phyloP scores from a whole-genome alignment of 2,888 invertebrate species.

The Patella caerulea region DNA sequence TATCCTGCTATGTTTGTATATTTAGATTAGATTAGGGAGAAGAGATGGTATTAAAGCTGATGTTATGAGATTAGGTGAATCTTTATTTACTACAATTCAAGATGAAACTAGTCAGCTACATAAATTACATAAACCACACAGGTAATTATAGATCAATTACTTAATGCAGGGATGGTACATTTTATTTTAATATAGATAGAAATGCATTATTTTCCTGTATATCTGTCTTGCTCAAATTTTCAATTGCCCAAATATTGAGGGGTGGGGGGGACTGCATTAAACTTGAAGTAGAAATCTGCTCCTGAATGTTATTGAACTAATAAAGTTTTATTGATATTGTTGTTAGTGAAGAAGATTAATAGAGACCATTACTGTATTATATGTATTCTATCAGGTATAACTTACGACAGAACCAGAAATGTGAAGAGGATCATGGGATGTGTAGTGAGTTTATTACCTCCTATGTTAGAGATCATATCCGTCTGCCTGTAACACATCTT shows the following conservation, averaged over 20 bases:
- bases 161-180: no score
- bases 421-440: conserved; percentile 53
- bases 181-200: no score
- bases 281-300: no score
- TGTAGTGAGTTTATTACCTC: conserved; percentile 56
- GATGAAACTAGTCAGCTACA: conserved; percentile 45
- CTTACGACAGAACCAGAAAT: conserved; percentile 43
- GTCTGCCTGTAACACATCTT: conserved; percentile 56
- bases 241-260: no score
- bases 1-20: background rate
- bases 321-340: background rate
- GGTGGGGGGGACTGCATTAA: no score
- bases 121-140: conserved; percentile 53
- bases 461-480: conserved; percentile 56
- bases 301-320: background rate
- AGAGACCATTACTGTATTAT: background rate
- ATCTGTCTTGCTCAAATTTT: no score
- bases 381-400: conserved; percentile 44
- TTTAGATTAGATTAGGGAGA: conserved; percentile 46
- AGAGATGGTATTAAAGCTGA: conserved; percentile 45
- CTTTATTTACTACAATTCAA: conserved; percentile 48
- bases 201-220: no score
- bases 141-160: conserved; percentile 33
- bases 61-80: conserved; percentile 45
- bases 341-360: background rate